Evolutionary conservation across 2,888 invertebrate genomes (phyloP).

Genomic region (Microplitis deprimator): DNA sequence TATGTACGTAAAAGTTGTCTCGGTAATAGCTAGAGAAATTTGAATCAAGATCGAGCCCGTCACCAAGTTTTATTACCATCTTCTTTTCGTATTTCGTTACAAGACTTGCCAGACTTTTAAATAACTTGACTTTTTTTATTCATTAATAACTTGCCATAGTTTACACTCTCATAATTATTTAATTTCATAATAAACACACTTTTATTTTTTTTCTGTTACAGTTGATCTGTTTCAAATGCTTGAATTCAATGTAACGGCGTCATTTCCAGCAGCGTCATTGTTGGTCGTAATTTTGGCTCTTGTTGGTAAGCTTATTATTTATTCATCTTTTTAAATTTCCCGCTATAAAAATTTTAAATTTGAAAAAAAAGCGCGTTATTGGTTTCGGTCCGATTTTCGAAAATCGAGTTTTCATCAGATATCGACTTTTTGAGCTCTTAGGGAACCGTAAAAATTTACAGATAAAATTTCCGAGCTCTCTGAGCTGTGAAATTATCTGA

Average conservation of each 20-base stretch:
- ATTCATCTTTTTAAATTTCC: neutral
- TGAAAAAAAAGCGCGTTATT: no score
- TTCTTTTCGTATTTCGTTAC: constrained; percentile 17
- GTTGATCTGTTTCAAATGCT: constrained; percentile 98
- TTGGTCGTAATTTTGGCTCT: constrained; percentile 97
- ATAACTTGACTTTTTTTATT: neutral
- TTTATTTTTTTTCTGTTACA: constrained; percentile 73
- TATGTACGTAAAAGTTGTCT: constrained; percentile 23
- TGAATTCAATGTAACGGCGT: constrained; percentile 94
- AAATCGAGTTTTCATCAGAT: no score
- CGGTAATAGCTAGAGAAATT: constrained; percentile 26
- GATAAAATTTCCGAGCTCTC: no score
- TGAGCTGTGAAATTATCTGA: neutral
- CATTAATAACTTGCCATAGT: neutral
- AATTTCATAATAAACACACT: neutral
- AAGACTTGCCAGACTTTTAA: constrained; percentile 10
- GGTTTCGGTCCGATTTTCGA: no score
- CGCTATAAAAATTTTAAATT: neutral
- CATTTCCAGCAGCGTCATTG: constrained; percentile 96
- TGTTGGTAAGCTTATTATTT: constrained; percentile 85
- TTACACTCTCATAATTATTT: neutral
- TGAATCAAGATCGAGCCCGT: constrained; percentile 32
- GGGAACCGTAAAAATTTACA: no score
- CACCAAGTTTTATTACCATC: constrained; percentile 32
- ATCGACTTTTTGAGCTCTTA: no score